These are phyloP conservation scores for Griposia aprilina DNA, from an alignment of 2,888 invertebrate species.

Conservation along the genomic window DNA sequence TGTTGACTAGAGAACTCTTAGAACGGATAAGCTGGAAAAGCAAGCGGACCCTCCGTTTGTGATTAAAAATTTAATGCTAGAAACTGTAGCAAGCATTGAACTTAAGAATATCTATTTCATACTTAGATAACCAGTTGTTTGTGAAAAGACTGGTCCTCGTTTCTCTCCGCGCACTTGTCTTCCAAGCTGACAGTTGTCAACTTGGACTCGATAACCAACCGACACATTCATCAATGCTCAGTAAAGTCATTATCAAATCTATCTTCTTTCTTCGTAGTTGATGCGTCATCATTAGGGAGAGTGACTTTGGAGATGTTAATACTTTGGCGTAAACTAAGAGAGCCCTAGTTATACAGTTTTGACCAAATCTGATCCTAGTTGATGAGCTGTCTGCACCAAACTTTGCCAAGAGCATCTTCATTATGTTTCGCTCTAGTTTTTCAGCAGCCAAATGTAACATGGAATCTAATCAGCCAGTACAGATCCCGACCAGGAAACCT, in stretches of 20 bases:
- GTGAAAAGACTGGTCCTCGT: conserved; percentile 54
- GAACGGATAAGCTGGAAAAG: too few relatives aligned
- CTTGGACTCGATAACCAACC: conserved; percentile 50
- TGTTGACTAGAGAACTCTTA: neutral
- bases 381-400: too few relatives aligned
- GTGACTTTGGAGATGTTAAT: neutral
- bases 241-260: conserved; percentile 32
- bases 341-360: neutral
- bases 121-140: conserved; percentile 59
- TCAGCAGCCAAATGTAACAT: conserved; percentile 8
- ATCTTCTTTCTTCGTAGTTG: neutral
- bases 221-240: conserved; percentile 54
- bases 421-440: neutral
- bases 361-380: neutral
- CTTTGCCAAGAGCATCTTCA: neutral
- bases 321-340: neutral
- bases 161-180: conserved; percentile 60
- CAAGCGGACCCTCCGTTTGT: neutral
- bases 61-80: conserved; percentile 8
- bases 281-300: conserved; percentile 3
- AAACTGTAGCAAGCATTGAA: conserved; percentile 42
- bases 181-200: conserved; percentile 59
- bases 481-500: conserved; percentile 55
- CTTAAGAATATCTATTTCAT: conserved; percentile 56
- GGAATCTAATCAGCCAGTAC: conserved; percentile 27